Conservation (phyloP, 1,140 invertebrate genomes). For the Calosoma granatense region DNA sequence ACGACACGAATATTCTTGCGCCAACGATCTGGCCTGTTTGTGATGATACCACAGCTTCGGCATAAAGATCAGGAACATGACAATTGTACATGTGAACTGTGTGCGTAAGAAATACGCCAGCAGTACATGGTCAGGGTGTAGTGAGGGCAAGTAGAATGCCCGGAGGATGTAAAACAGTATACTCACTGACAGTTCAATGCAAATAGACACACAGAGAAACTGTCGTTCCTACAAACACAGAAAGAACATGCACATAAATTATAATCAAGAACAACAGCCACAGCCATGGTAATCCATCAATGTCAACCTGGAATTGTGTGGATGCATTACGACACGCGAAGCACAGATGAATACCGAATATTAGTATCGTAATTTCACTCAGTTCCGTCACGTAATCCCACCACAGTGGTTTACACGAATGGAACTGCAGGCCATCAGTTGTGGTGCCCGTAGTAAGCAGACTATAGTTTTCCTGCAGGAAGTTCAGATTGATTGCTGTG, state of each 20-base stretch:
- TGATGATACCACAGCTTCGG: constrained; percentile 72
- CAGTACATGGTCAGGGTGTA: constrained; percentile 59
- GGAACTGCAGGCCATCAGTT: constrained; percentile 40
- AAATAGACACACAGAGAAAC: constrained; percentile 65
- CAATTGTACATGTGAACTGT: constrained; percentile 66
- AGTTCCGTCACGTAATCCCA: constrained; percentile 85
- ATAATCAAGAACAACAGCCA: not conserved
- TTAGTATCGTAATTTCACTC: constrained; percentile 72
- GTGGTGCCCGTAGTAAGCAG: constrained; percentile 39
- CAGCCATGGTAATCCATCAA: constrained; percentile 12
- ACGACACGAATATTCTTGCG: constrained; percentile 51
- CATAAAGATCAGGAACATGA: constrained; percentile 62
- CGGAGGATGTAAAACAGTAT: constrained; percentile 55
- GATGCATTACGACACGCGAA: constrained; percentile 74
- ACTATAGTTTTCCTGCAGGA: constrained; percentile 41
- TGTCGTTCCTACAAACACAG: constrained; percentile 59
- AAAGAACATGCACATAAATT: constrained; percentile 12
- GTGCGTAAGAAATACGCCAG: constrained; percentile 60
- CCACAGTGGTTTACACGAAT: constrained; percentile 65
- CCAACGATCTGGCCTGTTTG: constrained; percentile 50
- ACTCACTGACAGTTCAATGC: constrained; percentile 63
- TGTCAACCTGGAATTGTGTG: constrained; percentile 58
- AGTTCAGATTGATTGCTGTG: constrained; percentile 57
- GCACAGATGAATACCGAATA: constrained; percentile 73
- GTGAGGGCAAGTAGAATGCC: constrained; percentile 45